Evolutionary conservation across 37 sponge, comb jelly and placozoan genomes (phyloP).

Genomic region (Spongilla lacustris): DNA sequence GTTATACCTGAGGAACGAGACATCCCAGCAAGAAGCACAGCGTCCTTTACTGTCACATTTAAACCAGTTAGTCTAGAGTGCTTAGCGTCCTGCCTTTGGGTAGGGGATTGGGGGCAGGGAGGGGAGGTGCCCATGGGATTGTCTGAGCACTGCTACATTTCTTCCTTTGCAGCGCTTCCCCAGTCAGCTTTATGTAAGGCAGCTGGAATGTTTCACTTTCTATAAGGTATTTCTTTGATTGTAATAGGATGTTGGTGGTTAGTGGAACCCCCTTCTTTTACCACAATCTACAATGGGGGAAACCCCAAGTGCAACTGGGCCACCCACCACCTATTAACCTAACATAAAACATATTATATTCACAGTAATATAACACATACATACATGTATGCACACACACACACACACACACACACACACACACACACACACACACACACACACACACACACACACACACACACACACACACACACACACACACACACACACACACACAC

Average conservation of each 20-base stretch:
- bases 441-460: too few species aligned
- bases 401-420: too few species aligned
- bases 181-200: conserved; percentile 47
- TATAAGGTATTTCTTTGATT: conserved; percentile 65
- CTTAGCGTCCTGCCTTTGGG: not conserved
- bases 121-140: not conserved
- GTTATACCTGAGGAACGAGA: conserved; percentile 74
- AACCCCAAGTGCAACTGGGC: too few species aligned
- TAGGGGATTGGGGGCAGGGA: too few species aligned
- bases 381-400: too few species aligned
- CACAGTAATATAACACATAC: not conserved
- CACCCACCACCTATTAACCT: too few species aligned
- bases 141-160: not conserved
- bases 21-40: conserved; percentile 63
- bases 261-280: too few species aligned
- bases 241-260: not conserved
- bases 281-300: too few species aligned
- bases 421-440: too few species aligned
- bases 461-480: too few species aligned
- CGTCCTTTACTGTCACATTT: conserved; percentile 78
- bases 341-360: too few species aligned
- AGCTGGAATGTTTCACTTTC: conserved; percentile 83
- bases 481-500: too few species aligned
- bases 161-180: conserved; percentile 45
- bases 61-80: conserved; percentile 66